A percentile compares a stretch with the other conserved stretches of the same genome.
These are phyloP conservation scores for Stomatorhinus walkeri DNA, from an alignment of 2,797 vertebrate genomes.

Conservation along the genomic window DNA sequence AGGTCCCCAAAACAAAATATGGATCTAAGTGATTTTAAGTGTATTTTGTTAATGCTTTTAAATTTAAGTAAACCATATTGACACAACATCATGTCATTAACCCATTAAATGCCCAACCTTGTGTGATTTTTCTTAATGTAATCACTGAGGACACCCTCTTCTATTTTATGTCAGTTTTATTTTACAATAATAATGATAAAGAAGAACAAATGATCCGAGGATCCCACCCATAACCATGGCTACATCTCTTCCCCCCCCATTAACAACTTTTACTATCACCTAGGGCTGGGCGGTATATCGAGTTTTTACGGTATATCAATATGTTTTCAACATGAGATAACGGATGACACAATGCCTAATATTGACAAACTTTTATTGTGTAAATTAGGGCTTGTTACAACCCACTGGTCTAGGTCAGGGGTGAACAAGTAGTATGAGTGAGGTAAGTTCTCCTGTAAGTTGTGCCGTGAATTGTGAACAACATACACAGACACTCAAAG, in stretches of 20 bases:
- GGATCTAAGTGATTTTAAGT: background rate
- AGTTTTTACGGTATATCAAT: background rate
- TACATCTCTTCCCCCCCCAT: background rate
- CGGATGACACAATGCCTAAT: background rate
- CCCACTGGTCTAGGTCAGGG: background rate
- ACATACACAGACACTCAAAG: background rate
- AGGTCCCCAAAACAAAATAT: background rate
- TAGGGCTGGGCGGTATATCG: background rate
- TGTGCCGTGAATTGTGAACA: background rate
- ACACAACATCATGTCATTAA: background rate
- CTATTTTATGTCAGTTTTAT: background rate
- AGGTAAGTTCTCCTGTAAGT: background rate
- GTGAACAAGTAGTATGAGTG: background rate
- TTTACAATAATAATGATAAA: background rate
- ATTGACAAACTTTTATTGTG: background rate
- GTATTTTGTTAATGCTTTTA: background rate
- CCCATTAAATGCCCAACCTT: background rate
- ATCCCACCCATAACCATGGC: background rate
- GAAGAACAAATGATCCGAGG: background rate
- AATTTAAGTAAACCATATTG: background rate
- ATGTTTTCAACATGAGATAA: background rate
- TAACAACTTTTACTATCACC: background rate
- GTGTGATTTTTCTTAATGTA: background rate
- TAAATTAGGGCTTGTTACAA: background rate
- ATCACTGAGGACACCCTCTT: background rate